Evolutionary conservation across 1,140 invertebrate species (phyloP), one percentile per base, ranked within the genome.

Genomic region (Procambarus clarkii): DNA sequence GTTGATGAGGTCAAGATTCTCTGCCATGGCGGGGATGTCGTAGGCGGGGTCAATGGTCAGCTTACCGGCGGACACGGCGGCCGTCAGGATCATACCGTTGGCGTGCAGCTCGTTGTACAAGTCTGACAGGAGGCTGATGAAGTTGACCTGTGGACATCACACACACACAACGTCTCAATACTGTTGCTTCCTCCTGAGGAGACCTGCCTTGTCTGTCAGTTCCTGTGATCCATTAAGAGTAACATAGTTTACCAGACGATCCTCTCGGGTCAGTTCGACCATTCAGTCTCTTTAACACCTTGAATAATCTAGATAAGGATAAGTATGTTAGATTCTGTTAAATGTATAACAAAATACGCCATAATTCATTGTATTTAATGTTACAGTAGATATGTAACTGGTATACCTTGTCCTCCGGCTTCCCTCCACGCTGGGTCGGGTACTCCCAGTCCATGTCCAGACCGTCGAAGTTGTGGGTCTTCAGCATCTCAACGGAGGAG

Each of bases 21-120:
- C 93, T 24, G 94, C 93, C 5, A 96, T 86, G 4, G 92, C 92
- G 5, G 93, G 93, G 11, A 95, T 94, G 85, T 95, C 94, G 91
- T 95, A 96, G 11, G 95, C 95, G 48, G 77, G 81, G 88, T 94
- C 93, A 78, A 94, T 93, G 87, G 44, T 93, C 69, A 91, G 94
- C 93, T 91, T 94, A 11, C 95, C 95, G 5, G 96, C 95, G 8
- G 96, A 95, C 24, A 96, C 95, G 21, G 96, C 95, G 9, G 96
- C 94, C 0, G 95, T 95, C 7, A 96, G 93, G 0, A 98, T 94
- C 58, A 92, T 82, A 0, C 64, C 64, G 34, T 88, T 64, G 34
- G 78, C 79, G 78, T 71, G 60, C 5, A 88, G 78, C 2, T 34
- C 87, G 45, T 71, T 76, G 21, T 46, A n/a, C 5, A 88, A 64